Conservation (phyloP, 2,888 invertebrate species). For the Coecobrya sp. region DNA sequence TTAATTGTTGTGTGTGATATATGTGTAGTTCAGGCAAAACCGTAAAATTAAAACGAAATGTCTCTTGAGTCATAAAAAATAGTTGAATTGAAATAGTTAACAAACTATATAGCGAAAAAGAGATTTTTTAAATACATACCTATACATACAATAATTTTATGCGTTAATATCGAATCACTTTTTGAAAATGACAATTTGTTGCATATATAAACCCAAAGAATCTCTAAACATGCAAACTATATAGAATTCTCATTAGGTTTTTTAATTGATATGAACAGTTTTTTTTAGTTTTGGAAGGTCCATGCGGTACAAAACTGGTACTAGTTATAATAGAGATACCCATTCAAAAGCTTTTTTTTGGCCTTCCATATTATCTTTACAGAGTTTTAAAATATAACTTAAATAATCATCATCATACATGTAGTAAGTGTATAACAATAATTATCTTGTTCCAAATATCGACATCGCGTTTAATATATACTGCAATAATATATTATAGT, state of each 20-base stretch:
- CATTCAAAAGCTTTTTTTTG: conserved; percentile 51
- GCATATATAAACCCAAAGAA: conserved; percentile 32
- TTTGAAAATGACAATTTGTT: conserved; percentile 17
- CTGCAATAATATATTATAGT: background rate
- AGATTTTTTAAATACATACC: too few species aligned
- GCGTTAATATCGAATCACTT: background rate
- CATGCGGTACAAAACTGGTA: conserved; percentile 62
- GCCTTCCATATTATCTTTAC: conserved; percentile 32
- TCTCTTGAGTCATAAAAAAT: conserved; percentile 1
- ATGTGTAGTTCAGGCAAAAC: conserved; percentile 40
- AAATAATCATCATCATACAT: background rate
- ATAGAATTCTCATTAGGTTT: conserved; percentile 50
- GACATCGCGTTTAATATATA: conserved; percentile 28
- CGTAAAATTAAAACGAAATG: conserved; percentile 1
- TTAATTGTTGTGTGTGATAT: conserved; percentile 43
- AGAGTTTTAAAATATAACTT: conserved; percentile 17
- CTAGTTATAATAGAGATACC: background rate
- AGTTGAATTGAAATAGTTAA: background rate
- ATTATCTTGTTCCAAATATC: conserved; percentile 28
- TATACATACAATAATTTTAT: background rate
- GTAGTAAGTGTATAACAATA: background rate
- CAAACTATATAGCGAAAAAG: too few species aligned
- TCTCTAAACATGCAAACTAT: conserved; percentile 1
- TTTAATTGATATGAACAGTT: conserved; percentile 76
- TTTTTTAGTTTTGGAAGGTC: conserved; percentile 63